phyloP scores from a whole-genome alignment of 2,888 invertebrate species.

The Agrochola lota region DNA sequence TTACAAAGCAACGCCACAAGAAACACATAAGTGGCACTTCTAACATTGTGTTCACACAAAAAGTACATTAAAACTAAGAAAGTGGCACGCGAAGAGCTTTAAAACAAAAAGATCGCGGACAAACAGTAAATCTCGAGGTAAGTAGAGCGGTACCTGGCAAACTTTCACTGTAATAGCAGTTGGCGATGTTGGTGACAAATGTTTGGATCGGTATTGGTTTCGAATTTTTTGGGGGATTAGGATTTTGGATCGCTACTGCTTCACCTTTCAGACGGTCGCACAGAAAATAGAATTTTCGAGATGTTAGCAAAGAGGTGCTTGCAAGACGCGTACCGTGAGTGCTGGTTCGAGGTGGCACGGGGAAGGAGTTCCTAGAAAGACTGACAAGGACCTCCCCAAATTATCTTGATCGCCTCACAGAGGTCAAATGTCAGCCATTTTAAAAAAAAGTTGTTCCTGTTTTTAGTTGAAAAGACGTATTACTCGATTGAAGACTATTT shows the following conservation, averaged over 20 bases:
- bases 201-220: conserved; percentile 39
- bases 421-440: too few relatives aligned
- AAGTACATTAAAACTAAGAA: conserved; percentile 69
- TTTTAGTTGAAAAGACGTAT: too few relatives aligned
- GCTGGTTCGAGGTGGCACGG: not conserved
- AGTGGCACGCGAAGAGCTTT: conserved; percentile 49
- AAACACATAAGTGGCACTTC: conserved; percentile 60
- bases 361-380: not conserved
- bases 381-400: too few relatives aligned
- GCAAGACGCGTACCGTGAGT: too few relatives aligned
- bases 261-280: not conserved
- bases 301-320: not conserved
- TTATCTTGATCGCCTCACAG: not conserved
- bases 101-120: conserved; percentile 65
- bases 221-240: conserved; percentile 26
- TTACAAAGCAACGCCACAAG: conserved; percentile 42
- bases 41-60: conserved; percentile 61
- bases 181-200: conserved; percentile 56
- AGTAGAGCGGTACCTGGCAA: conserved; percentile 60
- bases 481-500: too few relatives aligned
- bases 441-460: too few relatives aligned
- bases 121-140: conserved; percentile 61
- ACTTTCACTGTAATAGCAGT: conserved; percentile 58
- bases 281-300: not conserved
- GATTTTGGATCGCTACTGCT: not conserved